These are phyloP conservation scores for Poicephalus gulielmi DNA, from an alignment of 2,113 vertebrate genomes.

Conservation along the genomic window DNA sequence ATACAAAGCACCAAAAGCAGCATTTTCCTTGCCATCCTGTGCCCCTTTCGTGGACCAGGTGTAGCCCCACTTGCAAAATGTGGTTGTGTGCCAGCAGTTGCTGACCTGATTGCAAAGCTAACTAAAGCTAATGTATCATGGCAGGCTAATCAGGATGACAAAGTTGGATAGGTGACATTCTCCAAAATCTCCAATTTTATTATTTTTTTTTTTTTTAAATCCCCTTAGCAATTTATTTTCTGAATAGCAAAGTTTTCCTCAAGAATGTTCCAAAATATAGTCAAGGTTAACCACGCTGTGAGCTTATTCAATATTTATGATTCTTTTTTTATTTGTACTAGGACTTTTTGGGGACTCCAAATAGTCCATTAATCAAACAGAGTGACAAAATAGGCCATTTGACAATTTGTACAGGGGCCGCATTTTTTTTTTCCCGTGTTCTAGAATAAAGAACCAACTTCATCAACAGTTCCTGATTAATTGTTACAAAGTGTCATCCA, in stretches of 20 bases:
- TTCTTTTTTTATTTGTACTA: slow-evolving; percentile 82
- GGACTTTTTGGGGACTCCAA: slow-evolving; percentile 80
- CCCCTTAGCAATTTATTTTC: slow-evolving; percentile 78
- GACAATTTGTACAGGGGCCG: slow-evolving; percentile 79
- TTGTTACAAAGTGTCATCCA: slow-evolving; percentile 90
- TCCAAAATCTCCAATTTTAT: slow-evolving; percentile 78
- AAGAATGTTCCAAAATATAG: slow-evolving; percentile 78
- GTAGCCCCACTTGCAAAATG: background rate
- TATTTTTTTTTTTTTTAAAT: slow-evolving; percentile 61
- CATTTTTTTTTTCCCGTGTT: slow-evolving; percentile 35
- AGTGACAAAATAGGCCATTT: slow-evolving; percentile 86
- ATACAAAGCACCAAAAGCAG: background rate
- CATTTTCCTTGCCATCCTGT: background rate
- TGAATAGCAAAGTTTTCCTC: slow-evolving; percentile 71
- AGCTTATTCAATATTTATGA: slow-evolving; percentile 86
- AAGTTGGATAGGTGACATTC: slow-evolving; percentile 88
- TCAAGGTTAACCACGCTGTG: slow-evolving; percentile 80
- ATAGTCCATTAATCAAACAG: slow-evolving; percentile 92
- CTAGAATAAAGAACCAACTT: slow-evolving; percentile 81
- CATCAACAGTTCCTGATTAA: slow-evolving; percentile 90
- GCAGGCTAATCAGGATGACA: slow-evolving; percentile 87
- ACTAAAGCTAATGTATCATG: slow-evolving; percentile 89
- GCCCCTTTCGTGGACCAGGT: background rate
- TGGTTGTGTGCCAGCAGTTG: slow-evolving; percentile 21
- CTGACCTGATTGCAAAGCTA: slow-evolving; percentile 84